Percentiles rank a stretch among this genome's conserved stretches.
Conservation (phyloP, 1,140 invertebrate species). For the Oryzaephilus surinamensis region DNA sequence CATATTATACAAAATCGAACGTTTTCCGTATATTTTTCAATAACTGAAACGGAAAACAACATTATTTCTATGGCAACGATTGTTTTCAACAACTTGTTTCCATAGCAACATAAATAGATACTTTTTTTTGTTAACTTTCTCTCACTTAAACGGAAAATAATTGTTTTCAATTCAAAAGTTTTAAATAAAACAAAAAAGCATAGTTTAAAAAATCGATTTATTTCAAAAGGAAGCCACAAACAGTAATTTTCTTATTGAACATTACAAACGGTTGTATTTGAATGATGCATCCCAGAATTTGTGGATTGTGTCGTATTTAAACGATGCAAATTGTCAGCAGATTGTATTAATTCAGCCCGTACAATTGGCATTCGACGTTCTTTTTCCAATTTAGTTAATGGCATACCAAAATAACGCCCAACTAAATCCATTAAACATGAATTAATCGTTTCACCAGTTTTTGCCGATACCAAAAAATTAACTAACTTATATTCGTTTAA, state of each 20-base stretch:
- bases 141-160: no score
- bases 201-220: no score
- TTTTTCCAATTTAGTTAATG: slow-evolving; percentile 18
- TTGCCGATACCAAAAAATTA: slow-evolving; percentile 70
- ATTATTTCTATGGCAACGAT: no score
- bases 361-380: slow-evolving; percentile 24
- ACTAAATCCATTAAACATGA: slow-evolving; percentile 23
- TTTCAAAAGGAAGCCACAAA: no score
- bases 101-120: no score
- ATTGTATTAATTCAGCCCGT: slow-evolving; percentile 20
- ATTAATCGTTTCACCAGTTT: slow-evolving; percentile 67
- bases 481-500: slow-evolving; percentile 63
- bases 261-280: slow-evolving; percentile 9
- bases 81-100: no score
- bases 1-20: slow-evolving; percentile 98
- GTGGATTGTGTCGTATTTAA: not conserved
- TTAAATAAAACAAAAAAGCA: no score
- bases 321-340: slow-evolving; percentile 2
- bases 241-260: slow-evolving; percentile 15
- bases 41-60: slow-evolving; percentile 44
- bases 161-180: no score
- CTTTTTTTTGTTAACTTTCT: no score
- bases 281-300: no score
- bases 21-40: slow-evolving; percentile 98
- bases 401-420: slow-evolving; percentile 24